Evolutionary conservation across 2,888 invertebrate species (phyloP).

Genomic region (Alloscopus bannaensis): DNA sequence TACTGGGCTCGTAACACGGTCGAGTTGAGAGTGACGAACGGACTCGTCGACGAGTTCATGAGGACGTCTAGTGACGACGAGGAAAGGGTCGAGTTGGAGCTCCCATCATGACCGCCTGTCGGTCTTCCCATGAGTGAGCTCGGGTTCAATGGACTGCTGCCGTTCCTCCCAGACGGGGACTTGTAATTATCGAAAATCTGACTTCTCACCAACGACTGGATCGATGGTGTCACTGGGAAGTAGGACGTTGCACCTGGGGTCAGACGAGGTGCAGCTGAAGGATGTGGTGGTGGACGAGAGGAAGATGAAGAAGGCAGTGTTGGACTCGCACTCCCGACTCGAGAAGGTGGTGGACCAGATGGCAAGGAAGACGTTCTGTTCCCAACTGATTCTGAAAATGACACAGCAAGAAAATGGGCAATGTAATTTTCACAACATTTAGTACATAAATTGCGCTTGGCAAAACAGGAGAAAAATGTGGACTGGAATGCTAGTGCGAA

Average conservation of each 20-base stretch:
- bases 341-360: background rate
- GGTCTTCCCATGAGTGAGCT: background rate
- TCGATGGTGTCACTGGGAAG: slow-evolving; percentile 41
- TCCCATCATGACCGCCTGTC: slow-evolving; percentile 7
- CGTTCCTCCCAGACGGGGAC: slow-evolving; percentile 18
- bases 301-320: slow-evolving; percentile 11
- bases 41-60: slow-evolving; percentile 65
- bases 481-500: slow-evolving; percentile 29
- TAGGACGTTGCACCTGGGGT: slow-evolving; percentile 7
- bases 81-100: slow-evolving; percentile 63
- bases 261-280: background rate
- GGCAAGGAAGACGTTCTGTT: slow-evolving; percentile 39
- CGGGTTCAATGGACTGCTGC: slow-evolving; percentile 1
- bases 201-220: slow-evolving; percentile 43
- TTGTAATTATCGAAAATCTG: slow-evolving; percentile 41
- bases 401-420: slow-evolving; percentile 26
- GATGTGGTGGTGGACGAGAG: slow-evolving; percentile 6
- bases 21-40: slow-evolving; percentile 88
- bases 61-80: slow-evolving; percentile 51
- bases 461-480: too few relatives aligned
- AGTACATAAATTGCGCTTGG: slow-evolving; percentile 10
- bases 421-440: slow-evolving; percentile 1
- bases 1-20: slow-evolving; percentile 88
- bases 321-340: background rate
- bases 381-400: slow-evolving; percentile 59